phyloP scores from a whole-genome alignment of 2,113 vertebrate genomes.

The Oxyura jamaicensis region DNA sequence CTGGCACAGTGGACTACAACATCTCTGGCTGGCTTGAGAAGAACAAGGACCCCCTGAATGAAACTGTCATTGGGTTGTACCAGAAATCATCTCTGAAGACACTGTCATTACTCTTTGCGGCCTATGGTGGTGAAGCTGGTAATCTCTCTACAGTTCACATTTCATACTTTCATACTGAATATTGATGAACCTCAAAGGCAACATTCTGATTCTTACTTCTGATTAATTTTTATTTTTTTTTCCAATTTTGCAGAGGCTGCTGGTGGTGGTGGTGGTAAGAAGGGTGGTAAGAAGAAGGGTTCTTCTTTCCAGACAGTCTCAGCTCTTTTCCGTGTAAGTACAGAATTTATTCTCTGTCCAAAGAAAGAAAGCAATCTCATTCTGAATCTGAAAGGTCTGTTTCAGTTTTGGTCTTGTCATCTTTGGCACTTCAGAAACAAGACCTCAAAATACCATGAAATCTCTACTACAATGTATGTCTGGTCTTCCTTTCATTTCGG shows the following conservation, averaged over 20 bases:
- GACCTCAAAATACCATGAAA: rapidly evolving
- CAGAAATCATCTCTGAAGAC: conserved; percentile 75
- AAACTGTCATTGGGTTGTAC: conserved; percentile 83
- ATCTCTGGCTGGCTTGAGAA: conserved; percentile 82
- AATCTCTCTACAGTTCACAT: background rate
- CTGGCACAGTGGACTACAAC: conserved; percentile 83
- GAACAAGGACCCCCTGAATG: conserved; percentile 87
- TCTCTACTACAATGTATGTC: rapidly evolving
- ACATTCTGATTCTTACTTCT: too few relatives aligned
- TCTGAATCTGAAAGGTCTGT: rapidly evolving
- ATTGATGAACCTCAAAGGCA: background rate
- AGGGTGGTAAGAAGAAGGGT: conserved; percentile 51
- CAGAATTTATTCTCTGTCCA: background rate
- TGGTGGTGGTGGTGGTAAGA: conserved; percentile 6
- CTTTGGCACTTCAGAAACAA: background rate
- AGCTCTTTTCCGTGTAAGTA: conserved; percentile 33
- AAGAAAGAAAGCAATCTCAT: background rate
- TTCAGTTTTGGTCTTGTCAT: background rate
- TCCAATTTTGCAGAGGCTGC: background rate
- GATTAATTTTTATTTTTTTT: background rate
- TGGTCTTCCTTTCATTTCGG: background rate
- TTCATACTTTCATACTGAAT: background rate
- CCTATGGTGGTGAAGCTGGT: background rate
- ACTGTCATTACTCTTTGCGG: background rate
- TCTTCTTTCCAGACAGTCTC: conserved; percentile 55